phyloP scores from a whole-genome alignment of 2,797 vertebrate genomes.

The Myotis findleyi region DNA sequence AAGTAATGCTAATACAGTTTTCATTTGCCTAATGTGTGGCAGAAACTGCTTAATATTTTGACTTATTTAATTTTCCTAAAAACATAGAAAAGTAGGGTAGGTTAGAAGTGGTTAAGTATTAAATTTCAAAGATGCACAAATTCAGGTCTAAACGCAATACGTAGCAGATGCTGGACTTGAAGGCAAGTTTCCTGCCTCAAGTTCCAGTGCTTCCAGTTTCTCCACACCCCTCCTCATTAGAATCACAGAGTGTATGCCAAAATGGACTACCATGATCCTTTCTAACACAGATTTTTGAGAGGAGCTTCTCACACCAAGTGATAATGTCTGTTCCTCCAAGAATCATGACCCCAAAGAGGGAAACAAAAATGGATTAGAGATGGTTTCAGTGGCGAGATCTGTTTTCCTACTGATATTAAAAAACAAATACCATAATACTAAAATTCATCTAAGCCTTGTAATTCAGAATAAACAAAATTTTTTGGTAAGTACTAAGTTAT shows the following conservation, averaged over 20 bases:
- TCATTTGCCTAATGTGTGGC: slow-evolving; percentile 30
- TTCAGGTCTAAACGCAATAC: neutral
- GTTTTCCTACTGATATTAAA: slow-evolving; percentile 47
- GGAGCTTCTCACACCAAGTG: slow-evolving; percentile 5
- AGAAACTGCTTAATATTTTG: slow-evolving; percentile 55
- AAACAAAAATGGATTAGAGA: slow-evolving; percentile 16
- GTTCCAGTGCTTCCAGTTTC: neutral
- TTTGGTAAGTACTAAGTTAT: slow-evolving; percentile 26
- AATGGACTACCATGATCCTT: neutral
- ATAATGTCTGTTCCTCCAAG: neutral
- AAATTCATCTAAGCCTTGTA: slow-evolving; percentile 52
- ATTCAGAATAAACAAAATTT: slow-evolving; percentile 56
- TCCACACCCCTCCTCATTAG: neutral
- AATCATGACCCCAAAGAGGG: neutral
- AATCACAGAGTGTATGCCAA: neutral
- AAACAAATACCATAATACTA: slow-evolving; percentile 26
- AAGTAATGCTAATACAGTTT: slow-evolving; percentile 14
- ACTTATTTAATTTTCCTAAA: slow-evolving; percentile 34
- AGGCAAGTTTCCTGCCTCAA: neutral
- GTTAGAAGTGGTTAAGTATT: neutral
- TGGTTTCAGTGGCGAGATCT: neutral
- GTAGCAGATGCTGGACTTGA: neutral
- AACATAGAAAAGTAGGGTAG: neutral
- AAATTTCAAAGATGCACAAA: slow-evolving; percentile 16
- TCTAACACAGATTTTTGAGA: neutral